These are phyloP conservation scores for Lepidochrysops patricia DNA, from an alignment of 2,888 invertebrate species.

Conservation along the genomic window DNA sequence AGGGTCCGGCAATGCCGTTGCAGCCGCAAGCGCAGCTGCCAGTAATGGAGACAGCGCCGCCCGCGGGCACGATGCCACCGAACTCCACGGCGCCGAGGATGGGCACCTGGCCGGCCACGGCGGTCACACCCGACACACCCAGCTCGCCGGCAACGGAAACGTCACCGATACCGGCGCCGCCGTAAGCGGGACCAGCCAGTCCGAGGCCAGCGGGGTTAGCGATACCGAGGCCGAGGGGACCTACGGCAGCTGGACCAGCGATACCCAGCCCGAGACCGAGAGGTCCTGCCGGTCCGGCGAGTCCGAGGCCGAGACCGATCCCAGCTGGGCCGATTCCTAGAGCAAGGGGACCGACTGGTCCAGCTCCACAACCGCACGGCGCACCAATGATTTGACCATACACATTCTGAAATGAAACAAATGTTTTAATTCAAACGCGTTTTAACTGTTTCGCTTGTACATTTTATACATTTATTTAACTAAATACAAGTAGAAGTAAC, in stretches of 20 bases:
- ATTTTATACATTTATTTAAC: too few relatives aligned
- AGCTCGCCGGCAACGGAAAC: constrained; percentile 20
- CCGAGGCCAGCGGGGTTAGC: constrained; percentile 23
- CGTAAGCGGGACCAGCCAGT: constrained; percentile 24
- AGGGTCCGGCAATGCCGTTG: background rate
- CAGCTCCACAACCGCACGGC: constrained; percentile 18
- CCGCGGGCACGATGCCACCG: constrained; percentile 34
- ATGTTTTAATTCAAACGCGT: background rate
- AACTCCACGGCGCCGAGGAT: constrained; percentile 37
- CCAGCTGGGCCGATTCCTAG: constrained; percentile 17
- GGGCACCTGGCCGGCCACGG: constrained; percentile 36
- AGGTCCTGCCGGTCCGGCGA: constrained; percentile 16
- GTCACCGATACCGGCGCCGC: constrained; percentile 22
- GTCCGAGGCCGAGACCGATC: constrained; percentile 12
- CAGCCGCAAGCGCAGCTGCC: constrained; percentile 37
- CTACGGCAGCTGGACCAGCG: background rate
- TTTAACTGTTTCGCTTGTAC: too few relatives aligned
- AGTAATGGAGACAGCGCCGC: constrained; percentile 35
- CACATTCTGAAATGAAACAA: constrained; percentile 16
- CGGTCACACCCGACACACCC: constrained; percentile 25
- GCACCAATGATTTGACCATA: constrained; percentile 17
- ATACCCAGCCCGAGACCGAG: background rate
- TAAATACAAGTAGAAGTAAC: too few relatives aligned
- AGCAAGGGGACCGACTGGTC: constrained; percentile 18
- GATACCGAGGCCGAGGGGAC: background rate